Evolutionary conservation across 2,797 vertebrate species (phyloP).

Genomic region (Pantherophis vulpinus): DNA sequence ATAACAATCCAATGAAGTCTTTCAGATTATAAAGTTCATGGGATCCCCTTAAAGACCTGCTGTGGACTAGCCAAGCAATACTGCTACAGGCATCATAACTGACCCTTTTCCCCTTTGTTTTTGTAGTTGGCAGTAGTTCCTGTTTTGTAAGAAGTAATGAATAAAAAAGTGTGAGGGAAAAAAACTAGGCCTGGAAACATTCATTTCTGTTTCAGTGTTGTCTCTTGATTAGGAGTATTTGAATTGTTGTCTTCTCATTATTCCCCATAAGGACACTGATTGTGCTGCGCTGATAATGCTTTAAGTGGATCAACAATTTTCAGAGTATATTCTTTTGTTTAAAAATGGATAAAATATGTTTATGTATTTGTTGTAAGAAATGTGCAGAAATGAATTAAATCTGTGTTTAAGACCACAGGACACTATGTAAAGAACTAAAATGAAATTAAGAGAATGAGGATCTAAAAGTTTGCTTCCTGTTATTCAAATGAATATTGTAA

Average conservation of each 20-base stretch:
- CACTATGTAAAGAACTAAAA: not conserved
- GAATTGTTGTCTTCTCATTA: not conserved
- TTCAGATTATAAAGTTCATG: conserved; percentile 70
- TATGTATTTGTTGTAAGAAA: not conserved
- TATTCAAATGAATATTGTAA: not conserved
- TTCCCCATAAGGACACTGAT: not conserved
- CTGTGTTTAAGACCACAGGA: not conserved
- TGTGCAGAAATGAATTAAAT: not conserved
- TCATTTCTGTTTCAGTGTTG: not conserved
- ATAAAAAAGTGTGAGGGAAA: conserved; percentile 40
- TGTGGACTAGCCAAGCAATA: conserved; percentile 68
- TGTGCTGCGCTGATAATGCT: not conserved
- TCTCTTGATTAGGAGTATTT: not conserved
- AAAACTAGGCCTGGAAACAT: not conserved
- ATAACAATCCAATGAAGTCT: conserved; percentile 72
- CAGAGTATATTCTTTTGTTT: not conserved
- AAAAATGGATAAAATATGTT: not conserved
- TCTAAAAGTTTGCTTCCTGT: not conserved
- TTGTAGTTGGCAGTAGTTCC: conserved; percentile 40
- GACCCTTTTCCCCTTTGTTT: conserved; percentile 64
- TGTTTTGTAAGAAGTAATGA: conserved; percentile 7
- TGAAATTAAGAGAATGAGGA: not conserved
- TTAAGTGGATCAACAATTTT: not conserved
- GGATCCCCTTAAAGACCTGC: conserved; percentile 67
- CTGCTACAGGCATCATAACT: conserved; percentile 69